Evolutionary conservation across 2,113 vertebrate species (phyloP).

Genomic region (Catharus minimus): DNA sequence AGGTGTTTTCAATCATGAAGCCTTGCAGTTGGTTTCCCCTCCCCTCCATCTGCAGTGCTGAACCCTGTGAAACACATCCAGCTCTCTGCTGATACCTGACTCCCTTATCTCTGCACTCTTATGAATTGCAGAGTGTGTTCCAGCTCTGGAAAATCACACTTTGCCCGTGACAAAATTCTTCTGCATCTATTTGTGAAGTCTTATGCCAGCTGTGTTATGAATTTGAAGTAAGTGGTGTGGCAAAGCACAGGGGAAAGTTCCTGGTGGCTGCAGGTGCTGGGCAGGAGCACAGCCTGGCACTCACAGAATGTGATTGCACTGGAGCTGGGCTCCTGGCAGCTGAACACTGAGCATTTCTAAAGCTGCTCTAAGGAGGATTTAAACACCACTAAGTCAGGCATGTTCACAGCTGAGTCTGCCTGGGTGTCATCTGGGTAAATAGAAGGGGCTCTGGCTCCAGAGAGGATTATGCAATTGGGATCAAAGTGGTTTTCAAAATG

Average conservation of each 20-base stretch:
- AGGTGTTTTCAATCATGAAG: not conserved
- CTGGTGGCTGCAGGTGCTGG: not conserved
- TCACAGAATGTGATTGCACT: fast-evolving
- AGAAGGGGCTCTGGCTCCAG: not conserved
- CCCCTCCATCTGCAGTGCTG: not conserved
- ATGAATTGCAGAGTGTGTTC: not conserved
- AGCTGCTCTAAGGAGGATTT: not conserved
- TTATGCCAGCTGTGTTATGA: fast-evolving
- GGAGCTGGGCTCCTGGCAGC: not conserved
- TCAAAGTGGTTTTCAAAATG: not conserved
- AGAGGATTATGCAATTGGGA: not conserved
- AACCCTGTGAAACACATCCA: not conserved
- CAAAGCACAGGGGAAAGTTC: fast-evolving
- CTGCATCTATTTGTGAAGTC: not conserved
- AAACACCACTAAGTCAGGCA: not conserved
- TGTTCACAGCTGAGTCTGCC: not conserved
- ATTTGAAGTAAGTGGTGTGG: not conserved
- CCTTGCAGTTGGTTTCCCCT: not conserved
- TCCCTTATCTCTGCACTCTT: not conserved
- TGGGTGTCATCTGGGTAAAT: not conserved
- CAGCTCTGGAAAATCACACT: not conserved
- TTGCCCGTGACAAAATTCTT: not conserved
- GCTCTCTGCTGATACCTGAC: not conserved
- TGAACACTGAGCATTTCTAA: not conserved
- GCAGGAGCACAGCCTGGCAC: not conserved